Conservation (phyloP, 1,140 invertebrate species). For the Vollenhovia emeryi region DNA sequence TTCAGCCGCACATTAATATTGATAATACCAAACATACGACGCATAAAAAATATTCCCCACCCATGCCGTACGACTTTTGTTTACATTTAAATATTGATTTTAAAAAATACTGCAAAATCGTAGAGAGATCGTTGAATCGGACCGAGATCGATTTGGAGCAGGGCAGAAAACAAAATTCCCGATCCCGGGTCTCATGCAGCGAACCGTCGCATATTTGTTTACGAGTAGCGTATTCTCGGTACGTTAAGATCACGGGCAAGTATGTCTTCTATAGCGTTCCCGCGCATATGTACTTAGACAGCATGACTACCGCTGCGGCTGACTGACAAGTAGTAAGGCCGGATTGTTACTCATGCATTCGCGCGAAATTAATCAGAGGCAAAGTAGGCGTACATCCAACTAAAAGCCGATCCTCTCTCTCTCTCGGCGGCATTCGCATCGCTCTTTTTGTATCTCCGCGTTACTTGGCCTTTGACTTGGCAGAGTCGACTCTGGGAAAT, state of each 20-base stretch:
- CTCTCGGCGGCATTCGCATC: neutral
- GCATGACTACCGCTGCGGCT: constrained; percentile 19
- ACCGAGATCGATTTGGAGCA: neutral
- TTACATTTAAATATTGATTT: too few species aligned
- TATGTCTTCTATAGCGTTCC: constrained; percentile 2
- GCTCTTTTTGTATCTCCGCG: constrained; percentile 19
- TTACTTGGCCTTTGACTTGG: constrained; percentile 46
- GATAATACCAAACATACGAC: neutral
- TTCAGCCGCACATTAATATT: neutral
- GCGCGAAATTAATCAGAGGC: constrained; percentile 51
- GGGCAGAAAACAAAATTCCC: neutral
- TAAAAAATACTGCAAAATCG: neutral
- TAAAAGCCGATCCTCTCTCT: constrained; percentile 40
- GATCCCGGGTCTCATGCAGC: neutral
- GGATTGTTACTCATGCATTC: constrained; percentile 57
- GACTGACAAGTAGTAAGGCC: constrained; percentile 52
- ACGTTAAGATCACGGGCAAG: constrained; percentile 15
- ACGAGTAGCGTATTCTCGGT: neutral
- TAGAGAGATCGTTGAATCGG: neutral
- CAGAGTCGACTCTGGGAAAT: constrained; percentile 43
- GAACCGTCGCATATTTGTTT: neutral
- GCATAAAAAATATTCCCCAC: neutral
- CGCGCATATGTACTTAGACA: constrained; percentile 10
- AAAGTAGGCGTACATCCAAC: constrained; percentile 28
- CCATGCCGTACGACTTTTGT: too few species aligned